Base-by-base conservation (phyloP, 2,113 vertebrate species). In the Clarias macrocephalus region DNA sequence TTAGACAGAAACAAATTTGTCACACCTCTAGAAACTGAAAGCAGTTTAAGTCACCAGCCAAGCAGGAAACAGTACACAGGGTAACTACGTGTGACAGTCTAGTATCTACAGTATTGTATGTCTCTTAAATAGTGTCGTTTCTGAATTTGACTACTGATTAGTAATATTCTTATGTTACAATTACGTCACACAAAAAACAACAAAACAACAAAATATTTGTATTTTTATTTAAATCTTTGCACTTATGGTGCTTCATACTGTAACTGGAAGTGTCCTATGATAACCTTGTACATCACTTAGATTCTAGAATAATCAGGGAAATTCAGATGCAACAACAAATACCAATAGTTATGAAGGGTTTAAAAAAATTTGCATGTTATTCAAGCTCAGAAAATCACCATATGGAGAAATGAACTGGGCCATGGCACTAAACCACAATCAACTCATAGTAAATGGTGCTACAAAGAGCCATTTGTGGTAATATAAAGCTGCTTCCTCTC, bases 401-500 rank as follows among this genome's bases (percentile, higher is more conserved):
- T 80, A 68, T 86, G 65, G 42, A 68, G n/a, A 60, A 83, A 48
- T 68, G 57, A 84, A 85, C 59, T 70, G 63, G 68, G 56, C 33
- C 60, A 59, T 72, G 81, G 73, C 37, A 76, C 65, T 30, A 88
- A 83, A 56, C 63, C 23, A 25, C 77, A 48, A 72, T 86, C 56
- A 66, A 56, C 42, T 28, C 21, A 37, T 48, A 88, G 72, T 48
- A 60, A 65, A 84, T 88, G 81, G 77, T 75, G 63, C 65, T 72
- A 86, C 80, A 83, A 77, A 83, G 23, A 88, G 76, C 72, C 72
- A 88, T 79, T 88, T 56, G 6, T 1, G 48, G 56, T 80, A 86
- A 82, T 79, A 88, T 80, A 86, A 89, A 88, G 83, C 83, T 80
- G 52, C 42, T 28, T 8, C 8, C 59, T 42, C 21, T 65, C 11